Evolutionary conservation across 1,140 invertebrate genomes (phyloP).

Genomic region (Eupeodes corollae): DNA sequence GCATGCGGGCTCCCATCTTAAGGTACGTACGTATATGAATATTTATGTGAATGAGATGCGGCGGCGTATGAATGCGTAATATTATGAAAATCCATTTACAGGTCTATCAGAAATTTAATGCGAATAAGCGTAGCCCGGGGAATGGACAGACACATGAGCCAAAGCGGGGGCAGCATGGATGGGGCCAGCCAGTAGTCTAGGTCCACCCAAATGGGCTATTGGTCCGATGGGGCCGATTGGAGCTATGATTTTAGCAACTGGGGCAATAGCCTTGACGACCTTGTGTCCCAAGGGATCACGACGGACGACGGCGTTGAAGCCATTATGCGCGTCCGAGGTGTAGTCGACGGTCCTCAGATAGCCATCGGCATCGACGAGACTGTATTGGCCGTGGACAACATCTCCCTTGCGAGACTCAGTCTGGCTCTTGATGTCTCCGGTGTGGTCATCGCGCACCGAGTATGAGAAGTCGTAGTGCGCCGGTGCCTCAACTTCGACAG

Average conservation of each 20-base stretch:
- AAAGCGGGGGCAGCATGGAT: constrained; percentile 9
- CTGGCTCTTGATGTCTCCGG: constrained; percentile 45
- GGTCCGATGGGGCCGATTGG: constrained; percentile 11
- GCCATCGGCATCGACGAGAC: constrained; percentile 47
- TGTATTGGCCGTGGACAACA: constrained; percentile 45
- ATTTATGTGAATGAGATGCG: no score
- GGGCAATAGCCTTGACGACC: constrained; percentile 37
- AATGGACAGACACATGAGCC: constrained; percentile 5
- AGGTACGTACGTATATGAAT: no score
- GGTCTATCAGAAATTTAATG: neutral
- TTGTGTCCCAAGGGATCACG: constrained; percentile 36
- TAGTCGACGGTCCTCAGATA: constrained; percentile 52
- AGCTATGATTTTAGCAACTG: constrained; percentile 14
- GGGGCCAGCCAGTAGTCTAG: constrained; percentile 20
- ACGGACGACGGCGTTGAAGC: constrained; percentile 40
- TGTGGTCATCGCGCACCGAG: constrained; percentile 42
- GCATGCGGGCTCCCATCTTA: no score
- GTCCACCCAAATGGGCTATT: constrained; percentile 18
- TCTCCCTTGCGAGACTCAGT: constrained; percentile 45
- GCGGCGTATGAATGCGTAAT: no score
- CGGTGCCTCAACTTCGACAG: constrained; percentile 43
- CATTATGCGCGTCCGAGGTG: constrained; percentile 45
- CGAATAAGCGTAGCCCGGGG: constrained; percentile 1
- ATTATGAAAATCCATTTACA: no score
- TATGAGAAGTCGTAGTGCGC: constrained; percentile 44